Evolutionary conservation across 2,888 invertebrate genomes (phyloP).

Genomic region (Erannis defoliaria): DNA sequence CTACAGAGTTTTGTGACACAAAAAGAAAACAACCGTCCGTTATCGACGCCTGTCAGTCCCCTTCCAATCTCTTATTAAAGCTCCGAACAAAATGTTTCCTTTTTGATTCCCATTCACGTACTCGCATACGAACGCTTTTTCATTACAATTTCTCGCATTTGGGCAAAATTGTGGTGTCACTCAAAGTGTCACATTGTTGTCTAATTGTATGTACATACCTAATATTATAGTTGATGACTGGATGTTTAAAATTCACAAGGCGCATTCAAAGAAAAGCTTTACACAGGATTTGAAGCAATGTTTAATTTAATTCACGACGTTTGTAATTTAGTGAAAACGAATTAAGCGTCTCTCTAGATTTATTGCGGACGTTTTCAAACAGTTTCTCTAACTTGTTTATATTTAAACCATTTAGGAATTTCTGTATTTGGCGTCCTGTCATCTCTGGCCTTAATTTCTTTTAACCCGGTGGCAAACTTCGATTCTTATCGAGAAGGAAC

Average conservation of each 20-base stretch:
- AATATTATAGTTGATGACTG: not conserved
- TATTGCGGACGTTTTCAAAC: slow-evolving; percentile 17
- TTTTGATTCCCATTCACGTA: slow-evolving; percentile 3
- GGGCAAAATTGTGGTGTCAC: not conserved
- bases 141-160: slow-evolving; percentile 14
- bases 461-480: not conserved
- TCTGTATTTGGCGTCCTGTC: slow-evolving; percentile 9
- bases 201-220: not conserved
- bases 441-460: not conserved
- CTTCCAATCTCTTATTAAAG: slow-evolving; percentile 26
- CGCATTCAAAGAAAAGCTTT: not conserved
- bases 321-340: slow-evolving; percentile 10
- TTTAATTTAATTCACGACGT: slow-evolving; percentile 12
- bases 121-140: not conserved
- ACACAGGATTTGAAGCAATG: not conserved
- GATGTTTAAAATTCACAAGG: too few relatives aligned
- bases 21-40: slow-evolving; percentile 15
- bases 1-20: not conserved
- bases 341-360: slow-evolving; percentile 17
- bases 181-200: not conserved
- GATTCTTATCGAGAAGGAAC: not conserved
- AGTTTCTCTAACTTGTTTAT: slow-evolving; percentile 5
- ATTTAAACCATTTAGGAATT: slow-evolving; percentile 16
- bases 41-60: slow-evolving; percentile 19
- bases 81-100: slow-evolving; percentile 21